Conservation (phyloP, 1,140 invertebrate genomes). For the Drosophila ficusphila region DNA sequence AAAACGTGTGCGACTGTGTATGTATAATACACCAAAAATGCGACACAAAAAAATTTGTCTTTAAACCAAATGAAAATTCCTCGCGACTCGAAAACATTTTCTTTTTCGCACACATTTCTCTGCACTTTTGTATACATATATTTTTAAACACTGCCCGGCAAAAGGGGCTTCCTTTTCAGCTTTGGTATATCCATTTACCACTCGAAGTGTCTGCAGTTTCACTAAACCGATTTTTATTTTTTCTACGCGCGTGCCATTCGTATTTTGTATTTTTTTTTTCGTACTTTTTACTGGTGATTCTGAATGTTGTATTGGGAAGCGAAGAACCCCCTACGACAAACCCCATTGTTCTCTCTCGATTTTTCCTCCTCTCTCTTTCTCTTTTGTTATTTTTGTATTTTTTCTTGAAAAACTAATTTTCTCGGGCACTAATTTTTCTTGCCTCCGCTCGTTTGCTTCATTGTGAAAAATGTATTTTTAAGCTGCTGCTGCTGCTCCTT, state of each 20-base stretch:
- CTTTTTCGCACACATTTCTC: constrained; percentile 12
- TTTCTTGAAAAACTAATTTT: constrained; percentile 38
- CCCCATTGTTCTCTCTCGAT: constrained; percentile 16
- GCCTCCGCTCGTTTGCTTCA: constrained; percentile 76
- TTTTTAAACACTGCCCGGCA: constrained; percentile 48
- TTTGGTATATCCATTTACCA: constrained; percentile 47
- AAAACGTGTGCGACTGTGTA: constrained; percentile 74
- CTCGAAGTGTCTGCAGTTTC: constrained; percentile 21
- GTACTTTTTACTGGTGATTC: background rate
- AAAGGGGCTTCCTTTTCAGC: constrained; percentile 34
- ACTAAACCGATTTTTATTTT: constrained; percentile 49
- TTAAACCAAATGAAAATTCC: constrained; percentile 69
- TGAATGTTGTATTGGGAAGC: constrained; percentile 14
- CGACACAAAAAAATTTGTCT: constrained; percentile 52
- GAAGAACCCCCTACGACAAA: constrained; percentile 11
- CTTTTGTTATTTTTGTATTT: constrained; percentile 62
- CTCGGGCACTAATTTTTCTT: constrained; percentile 55
- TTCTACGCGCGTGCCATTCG: constrained; percentile 76
- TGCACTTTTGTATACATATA: constrained; percentile 36
- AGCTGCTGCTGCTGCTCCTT: constrained; percentile 62
- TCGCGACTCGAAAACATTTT: constrained; percentile 32
- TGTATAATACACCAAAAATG: constrained; percentile 75
- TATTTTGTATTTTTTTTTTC: constrained; percentile 25
- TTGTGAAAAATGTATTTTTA: constrained; percentile 83
- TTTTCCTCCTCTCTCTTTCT: constrained; percentile 1